These are phyloP conservation scores for Atractosteus spatula DNA, from an alignment of 2,113 vertebrate species.

Conservation along the genomic window DNA sequence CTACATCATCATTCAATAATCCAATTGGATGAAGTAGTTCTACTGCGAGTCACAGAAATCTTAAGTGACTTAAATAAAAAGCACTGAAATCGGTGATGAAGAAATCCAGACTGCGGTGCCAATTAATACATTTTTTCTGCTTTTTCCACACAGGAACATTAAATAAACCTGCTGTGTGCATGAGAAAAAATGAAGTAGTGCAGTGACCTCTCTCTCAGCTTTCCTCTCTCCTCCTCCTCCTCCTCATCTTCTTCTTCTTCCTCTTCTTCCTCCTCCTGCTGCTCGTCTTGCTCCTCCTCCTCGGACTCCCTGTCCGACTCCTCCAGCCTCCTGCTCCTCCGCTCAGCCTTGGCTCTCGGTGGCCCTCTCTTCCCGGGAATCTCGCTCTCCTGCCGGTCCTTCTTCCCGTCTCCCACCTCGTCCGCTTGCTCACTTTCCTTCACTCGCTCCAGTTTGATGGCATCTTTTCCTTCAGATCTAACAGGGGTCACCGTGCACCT, in stretches of 20 bases:
- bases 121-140: too few relatives aligned
- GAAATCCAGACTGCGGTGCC: too few relatives aligned
- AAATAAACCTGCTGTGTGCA: too few relatives aligned
- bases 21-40: too few relatives aligned
- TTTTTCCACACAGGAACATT: too few relatives aligned
- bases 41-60: neutral
- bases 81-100: too few relatives aligned
- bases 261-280: slow-evolving; percentile 78
- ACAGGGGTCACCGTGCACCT: slow-evolving; percentile 62
- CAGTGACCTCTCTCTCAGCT: slow-evolving; percentile 43
- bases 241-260: slow-evolving; percentile 69
- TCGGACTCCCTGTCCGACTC: slow-evolving; percentile 90
- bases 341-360: slow-evolving; percentile 68
- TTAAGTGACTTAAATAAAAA: neutral
- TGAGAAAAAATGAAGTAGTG: neutral
- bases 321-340: slow-evolving; percentile 70
- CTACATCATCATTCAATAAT: too few relatives aligned
- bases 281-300: slow-evolving; percentile 66
- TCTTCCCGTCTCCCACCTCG: slow-evolving; percentile 57
- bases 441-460: slow-evolving; percentile 65
- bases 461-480: slow-evolving; percentile 74
- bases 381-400: slow-evolving; percentile 40
- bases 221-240: slow-evolving; percentile 61
- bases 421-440: slow-evolving; percentile 71
- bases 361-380: slow-evolving; percentile 34